phyloP scores from a whole-genome alignment of 2,113 vertebrate species.

The Corythornis madagascariensis region DNA sequence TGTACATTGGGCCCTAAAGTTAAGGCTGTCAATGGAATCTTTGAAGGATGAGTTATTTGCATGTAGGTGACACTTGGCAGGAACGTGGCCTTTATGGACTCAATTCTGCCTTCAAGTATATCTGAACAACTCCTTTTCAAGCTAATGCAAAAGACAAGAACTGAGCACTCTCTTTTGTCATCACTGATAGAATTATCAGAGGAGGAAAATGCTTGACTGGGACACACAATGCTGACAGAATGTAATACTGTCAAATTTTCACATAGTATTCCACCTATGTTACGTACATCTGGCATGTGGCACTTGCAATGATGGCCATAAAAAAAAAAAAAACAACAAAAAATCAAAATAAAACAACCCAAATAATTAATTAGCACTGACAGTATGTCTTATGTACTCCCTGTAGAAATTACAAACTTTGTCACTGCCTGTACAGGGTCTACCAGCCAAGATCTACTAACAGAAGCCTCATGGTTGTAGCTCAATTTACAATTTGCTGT shows the following conservation, averaged over 20 bases:
- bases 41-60: background rate
- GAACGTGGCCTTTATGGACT: slow-evolving; percentile 14
- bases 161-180: slow-evolving; percentile 1
- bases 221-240: background rate
- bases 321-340: background rate
- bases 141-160: slow-evolving; percentile 41
- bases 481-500: background rate
- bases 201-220: slow-evolving; percentile 7
- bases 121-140: slow-evolving; percentile 10
- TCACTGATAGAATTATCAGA: background rate
- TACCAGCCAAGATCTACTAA: background rate
- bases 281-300: background rate
- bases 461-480: background rate
- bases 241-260: background rate
- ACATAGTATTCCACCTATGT: background rate
- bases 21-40: background rate
- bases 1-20: background rate
- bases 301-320: background rate
- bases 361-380: background rate
- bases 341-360: background rate
- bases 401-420: background rate
- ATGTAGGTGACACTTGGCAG: background rate
- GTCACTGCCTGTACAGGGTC: background rate
- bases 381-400: background rate
- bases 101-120: slow-evolving; percentile 28